A percentile compares a stretch with the other conserved stretches of the same genome.
Evolutionary conservation across 2,888 invertebrate genomes (phyloP).

Genomic region (Drosophila parthenogenetica): DNA sequence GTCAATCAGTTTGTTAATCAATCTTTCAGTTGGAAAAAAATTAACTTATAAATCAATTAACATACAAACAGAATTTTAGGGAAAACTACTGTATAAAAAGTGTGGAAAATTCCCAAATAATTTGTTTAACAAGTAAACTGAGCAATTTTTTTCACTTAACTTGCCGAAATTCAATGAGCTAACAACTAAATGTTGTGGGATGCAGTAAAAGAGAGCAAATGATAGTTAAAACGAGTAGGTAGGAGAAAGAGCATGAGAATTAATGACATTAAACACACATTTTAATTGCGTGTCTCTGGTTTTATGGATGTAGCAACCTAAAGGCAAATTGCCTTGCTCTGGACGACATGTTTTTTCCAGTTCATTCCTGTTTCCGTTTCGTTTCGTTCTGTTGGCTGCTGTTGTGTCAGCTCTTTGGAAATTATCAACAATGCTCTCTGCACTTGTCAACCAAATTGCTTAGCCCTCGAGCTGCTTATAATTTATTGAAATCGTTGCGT

Average conservation of each 20-base stretch:
- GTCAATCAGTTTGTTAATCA: conserved; percentile 4
- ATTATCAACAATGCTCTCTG: conserved; percentile 21
- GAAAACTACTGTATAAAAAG: background rate
- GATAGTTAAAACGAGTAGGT: too few species aligned
- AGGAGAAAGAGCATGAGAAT: conserved; percentile 35
- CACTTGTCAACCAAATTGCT: conserved; percentile 62
- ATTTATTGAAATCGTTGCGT: conserved; percentile 72
- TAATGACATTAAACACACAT: conserved; percentile 64
- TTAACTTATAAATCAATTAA: background rate
- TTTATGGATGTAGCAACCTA: conserved; percentile 30
- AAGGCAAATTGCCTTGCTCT: conserved; percentile 27
- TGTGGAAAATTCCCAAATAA: background rate
- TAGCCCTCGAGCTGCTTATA: conserved; percentile 70
- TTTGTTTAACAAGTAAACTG: too few species aligned
- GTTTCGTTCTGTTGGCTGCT: background rate
- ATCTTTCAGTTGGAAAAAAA: background rate
- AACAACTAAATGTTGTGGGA: too few species aligned
- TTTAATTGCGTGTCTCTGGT: conserved; percentile 59
- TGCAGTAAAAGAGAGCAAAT: too few species aligned
- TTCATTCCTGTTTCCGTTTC: background rate
- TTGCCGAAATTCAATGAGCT: background rate
- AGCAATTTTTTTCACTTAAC: too few species aligned
- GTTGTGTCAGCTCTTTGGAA: background rate
- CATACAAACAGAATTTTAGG: background rate
- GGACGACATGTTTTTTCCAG: background rate